Evolutionary conservation across 2,797 vertebrate species (phyloP).

Genomic region (Lepus townsendii): DNA sequence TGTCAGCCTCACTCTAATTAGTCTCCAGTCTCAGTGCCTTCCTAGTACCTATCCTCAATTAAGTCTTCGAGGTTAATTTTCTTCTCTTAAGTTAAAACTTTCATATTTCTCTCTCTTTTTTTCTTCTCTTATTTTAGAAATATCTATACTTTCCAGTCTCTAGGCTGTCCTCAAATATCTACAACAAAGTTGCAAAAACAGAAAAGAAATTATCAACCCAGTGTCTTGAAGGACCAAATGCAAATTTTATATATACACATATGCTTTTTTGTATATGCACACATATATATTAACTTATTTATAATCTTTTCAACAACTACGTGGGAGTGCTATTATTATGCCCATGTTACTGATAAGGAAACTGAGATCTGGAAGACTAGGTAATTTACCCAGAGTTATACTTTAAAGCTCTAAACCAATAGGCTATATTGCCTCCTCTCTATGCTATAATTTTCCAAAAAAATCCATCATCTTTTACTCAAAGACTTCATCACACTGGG

Average conservation of each 20-base stretch:
- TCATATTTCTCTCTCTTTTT: background rate
- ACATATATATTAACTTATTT: background rate
- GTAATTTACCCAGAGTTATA: background rate
- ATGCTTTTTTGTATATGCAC: background rate
- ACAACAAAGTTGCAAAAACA: constrained; percentile 32
- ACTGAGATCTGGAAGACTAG: too few species aligned
- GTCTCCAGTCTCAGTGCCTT: background rate
- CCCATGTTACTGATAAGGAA: too few species aligned
- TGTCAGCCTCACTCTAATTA: background rate
- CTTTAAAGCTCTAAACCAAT: constrained; percentile 9
- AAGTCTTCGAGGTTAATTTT: background rate
- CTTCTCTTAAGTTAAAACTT: background rate
- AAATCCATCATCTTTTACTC: background rate
- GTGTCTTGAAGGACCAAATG: constrained; percentile 11
- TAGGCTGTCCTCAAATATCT: background rate
- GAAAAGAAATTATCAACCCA: background rate
- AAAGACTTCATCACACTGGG: background rate
- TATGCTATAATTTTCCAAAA: background rate
- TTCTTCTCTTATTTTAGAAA: background rate
- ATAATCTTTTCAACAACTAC: background rate
- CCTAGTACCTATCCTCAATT: background rate
- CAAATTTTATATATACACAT: background rate
- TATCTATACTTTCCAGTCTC: background rate
- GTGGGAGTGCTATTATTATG: too few species aligned
- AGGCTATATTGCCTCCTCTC: background rate